Evolutionary conservation across 1,140 invertebrate species (phyloP).

Genomic region (Aphidius ervi): DNA sequence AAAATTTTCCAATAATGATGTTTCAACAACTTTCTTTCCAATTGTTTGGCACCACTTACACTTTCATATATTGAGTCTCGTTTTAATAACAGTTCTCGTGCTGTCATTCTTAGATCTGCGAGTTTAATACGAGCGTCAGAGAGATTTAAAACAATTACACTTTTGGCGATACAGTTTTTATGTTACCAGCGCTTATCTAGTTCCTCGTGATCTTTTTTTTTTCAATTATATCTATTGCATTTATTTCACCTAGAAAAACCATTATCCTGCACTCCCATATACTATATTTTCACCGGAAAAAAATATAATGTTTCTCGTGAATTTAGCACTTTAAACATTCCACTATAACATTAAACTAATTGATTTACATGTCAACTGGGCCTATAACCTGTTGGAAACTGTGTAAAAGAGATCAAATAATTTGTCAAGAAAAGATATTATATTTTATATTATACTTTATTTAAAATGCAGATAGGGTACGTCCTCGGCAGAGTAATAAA

Average conservation of each 20-base stretch:
- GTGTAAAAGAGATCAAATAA: too few relatives aligned
- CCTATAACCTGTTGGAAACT: slow-evolving; percentile 24
- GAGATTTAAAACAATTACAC: slow-evolving; percentile 41
- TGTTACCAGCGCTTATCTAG: slow-evolving; percentile 33
- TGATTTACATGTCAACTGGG: background rate
- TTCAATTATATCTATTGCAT: slow-evolving; percentile 20
- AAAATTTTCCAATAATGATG: slow-evolving; percentile 37
- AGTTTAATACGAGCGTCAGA: slow-evolving; percentile 40
- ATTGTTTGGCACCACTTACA: slow-evolving; percentile 44
- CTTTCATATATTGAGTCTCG: slow-evolving; percentile 44
- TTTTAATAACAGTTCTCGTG: slow-evolving; percentile 37
- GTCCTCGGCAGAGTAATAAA: too few relatives aligned
- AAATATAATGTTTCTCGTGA: slow-evolving; percentile 32
- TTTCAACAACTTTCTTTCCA: slow-evolving; percentile 45
- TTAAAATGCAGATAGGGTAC: too few relatives aligned
- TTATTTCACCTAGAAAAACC: slow-evolving; percentile 28
- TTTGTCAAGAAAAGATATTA: too few relatives aligned
- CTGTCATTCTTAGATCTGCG: slow-evolving; percentile 31
- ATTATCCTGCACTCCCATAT: slow-evolving; percentile 35
- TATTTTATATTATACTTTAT: too few relatives aligned
- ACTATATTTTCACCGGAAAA: slow-evolving; percentile 36
- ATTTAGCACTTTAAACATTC: slow-evolving; percentile 28
- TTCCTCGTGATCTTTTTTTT: slow-evolving; percentile 15
- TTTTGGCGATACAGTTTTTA: slow-evolving; percentile 36
- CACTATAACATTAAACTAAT: background rate